These are phyloP conservation scores for Eupithecia centaureata DNA, from an alignment of 2,888 invertebrate species.

Conservation along the genomic window DNA sequence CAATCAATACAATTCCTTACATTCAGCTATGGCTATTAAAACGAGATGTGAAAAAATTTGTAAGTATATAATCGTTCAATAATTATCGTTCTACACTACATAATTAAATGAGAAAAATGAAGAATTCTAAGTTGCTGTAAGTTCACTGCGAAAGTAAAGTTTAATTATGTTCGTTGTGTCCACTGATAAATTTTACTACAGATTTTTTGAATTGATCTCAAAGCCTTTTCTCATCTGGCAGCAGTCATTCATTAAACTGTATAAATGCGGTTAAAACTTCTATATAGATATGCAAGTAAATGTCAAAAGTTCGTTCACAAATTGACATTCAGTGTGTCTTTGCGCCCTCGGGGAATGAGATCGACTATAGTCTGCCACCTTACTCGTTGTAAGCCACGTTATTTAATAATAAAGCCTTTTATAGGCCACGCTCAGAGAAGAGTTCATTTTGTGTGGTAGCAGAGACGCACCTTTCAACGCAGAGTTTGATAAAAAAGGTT, in stretches of 20 bases:
- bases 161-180: background rate
- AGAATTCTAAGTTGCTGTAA: too few relatives aligned
- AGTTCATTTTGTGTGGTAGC: conserved; percentile 22
- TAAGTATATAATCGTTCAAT: too few relatives aligned
- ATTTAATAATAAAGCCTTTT: conserved; percentile 31
- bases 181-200: background rate
- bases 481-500: background rate
- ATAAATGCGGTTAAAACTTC: conserved; percentile 36
- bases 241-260: conserved; percentile 17
- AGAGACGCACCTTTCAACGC: background rate
- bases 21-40: too few relatives aligned
- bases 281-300: conserved; percentile 41
- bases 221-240: background rate
- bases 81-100: too few relatives aligned
- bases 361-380: conserved; percentile 22
- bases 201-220: conserved; percentile 18
- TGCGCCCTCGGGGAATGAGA: conserved; percentile 31
- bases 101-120: too few relatives aligned
- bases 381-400: conserved; percentile 33
- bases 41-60: too few relatives aligned
- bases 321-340: conserved; percentile 39
- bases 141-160: background rate
- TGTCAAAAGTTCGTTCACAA: conserved; percentile 50
- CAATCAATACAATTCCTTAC: too few relatives aligned
- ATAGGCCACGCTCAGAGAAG: conserved; percentile 23